Conservation (phyloP, 1,140 invertebrate genomes). For the Macrobrachium nipponense region DNA sequence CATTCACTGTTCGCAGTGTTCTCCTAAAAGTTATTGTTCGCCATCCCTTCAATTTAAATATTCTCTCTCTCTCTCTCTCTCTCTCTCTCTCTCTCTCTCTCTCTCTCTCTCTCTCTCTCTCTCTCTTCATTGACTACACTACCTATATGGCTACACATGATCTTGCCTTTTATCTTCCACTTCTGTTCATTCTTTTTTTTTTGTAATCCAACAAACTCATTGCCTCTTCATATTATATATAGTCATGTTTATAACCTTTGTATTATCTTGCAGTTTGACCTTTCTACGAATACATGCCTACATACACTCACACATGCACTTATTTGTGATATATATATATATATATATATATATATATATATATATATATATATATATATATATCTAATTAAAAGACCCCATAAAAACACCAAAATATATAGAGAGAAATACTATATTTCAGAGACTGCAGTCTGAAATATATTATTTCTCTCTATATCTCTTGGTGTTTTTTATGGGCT, state of each 20-base stretch:
- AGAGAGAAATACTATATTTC: no score
- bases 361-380: slow-evolving; percentile 1
- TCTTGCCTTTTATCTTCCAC: no score
- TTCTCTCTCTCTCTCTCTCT: neutral
- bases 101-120: slow-evolving; percentile 28
- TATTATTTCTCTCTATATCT: no score
- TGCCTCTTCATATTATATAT: neutral
- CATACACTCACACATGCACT: slow-evolving; percentile 14
- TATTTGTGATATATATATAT: neutral
- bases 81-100: slow-evolving; percentile 5
- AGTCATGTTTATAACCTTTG: no score
- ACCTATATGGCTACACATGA: neutral
- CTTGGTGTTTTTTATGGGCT: no score
- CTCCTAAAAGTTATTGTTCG: no score
- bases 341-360: slow-evolving; percentile 16
- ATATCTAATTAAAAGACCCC: no score
- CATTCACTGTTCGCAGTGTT: no score
- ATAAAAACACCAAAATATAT: no score
- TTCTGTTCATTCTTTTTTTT: neutral
- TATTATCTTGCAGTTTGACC: neutral
- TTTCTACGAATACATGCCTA: neutral
- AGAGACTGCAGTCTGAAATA: no score
- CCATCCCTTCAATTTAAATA: neutral
- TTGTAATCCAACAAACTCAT: no score
- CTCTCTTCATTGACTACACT: no score